Evolutionary conservation across 2,888 invertebrate genomes (phyloP), one percentile per base, ranked within the genome.

Genomic region (Adelphocoris suturalis): DNA sequence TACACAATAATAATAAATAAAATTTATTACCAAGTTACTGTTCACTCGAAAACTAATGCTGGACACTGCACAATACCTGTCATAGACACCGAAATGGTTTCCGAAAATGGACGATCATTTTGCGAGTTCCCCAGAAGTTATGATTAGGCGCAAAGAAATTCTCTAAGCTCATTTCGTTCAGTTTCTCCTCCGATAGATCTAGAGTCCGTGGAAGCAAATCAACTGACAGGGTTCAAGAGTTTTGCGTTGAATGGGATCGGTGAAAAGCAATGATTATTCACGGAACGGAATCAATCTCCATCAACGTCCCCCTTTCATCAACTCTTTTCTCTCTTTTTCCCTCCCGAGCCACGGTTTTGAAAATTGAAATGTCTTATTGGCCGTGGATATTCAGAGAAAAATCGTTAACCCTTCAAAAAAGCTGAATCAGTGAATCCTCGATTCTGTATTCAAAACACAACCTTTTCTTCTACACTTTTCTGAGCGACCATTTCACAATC

Each of bases 221-320:
- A 57, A 57, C 57, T 57, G 57, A 57, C 57, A n/a, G 57, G 16
- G 16, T 57, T 16, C 57, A 57, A 57, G 57, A 57, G 57, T 57
- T 14, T n/a, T 57, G 16, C 57, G n/a, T 7, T 57, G 57, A 57
- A 57, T 57, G 57, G 57, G n/a, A 57, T n/a, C 57, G 57, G 57
- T 57, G 68, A 68, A 68, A 68, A 23, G 68, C 68, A 68, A 68
- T 68, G 68, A 68, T 68, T 68, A 68, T 68, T 68, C 68, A 68
- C 68, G 68, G 68, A 23, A 23, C 68, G 68, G 68, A 68, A 68
- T 68, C 68, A 68, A 68, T 68, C 68, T 68, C 23, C 68, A 68
- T 68, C 68, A 68, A 68, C 27, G 68, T 68, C 68, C 68, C 68
- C 23, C 19, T 68, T 68, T 68, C 68, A 68, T 68, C 68, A 68